A percentile compares a stretch with the other conserved stretches of the same genome.
These are phyloP conservation scores for Montipora cactus DNA, from an alignment of 64 coral and sea anemone species.

Conservation along the genomic window DNA sequence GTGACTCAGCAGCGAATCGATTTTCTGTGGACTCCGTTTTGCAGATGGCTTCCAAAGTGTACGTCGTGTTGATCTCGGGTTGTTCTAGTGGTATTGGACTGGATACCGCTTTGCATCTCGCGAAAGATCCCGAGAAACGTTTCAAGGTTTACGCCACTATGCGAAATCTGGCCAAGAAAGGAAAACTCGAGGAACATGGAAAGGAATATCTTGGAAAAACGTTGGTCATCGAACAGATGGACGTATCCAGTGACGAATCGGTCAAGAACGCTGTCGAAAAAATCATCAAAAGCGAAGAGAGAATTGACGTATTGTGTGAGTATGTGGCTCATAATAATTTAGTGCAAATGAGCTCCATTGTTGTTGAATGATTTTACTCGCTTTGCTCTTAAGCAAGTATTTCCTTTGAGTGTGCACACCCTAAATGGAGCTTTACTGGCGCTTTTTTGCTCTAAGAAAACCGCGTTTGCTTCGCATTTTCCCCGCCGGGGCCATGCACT, in stretches of 20 bases:
- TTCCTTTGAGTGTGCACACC: background rate
- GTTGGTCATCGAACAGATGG: conserved; percentile 64
- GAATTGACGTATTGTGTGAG: conserved; percentile 85
- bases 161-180: conserved; percentile 82
- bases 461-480: too few species aligned
- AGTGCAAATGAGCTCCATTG: too few species aligned
- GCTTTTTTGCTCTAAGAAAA: too few species aligned
- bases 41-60: too few species aligned
- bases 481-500: too few species aligned
- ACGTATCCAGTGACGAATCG: conserved; percentile 86
- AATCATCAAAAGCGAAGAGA: conserved; percentile 56
- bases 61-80: conserved; percentile 71
- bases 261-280: conserved; percentile 70
- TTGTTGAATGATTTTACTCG: background rate
- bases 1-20: too few species aligned
- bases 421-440: background rate
- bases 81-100: conserved; percentile 78
- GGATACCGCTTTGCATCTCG: conserved; percentile 63
- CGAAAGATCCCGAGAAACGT: conserved; percentile 73
- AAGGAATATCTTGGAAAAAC: conserved; percentile 61
- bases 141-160: conserved; percentile 91
- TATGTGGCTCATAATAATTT: background rate
- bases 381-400: background rate
- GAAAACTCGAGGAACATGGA: conserved; percentile 47
- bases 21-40: too few species aligned